Evolutionary conservation across 1,140 invertebrate species (phyloP), one percentile per base, ranked within the genome.

Genomic region (Psix sp.): DNA sequence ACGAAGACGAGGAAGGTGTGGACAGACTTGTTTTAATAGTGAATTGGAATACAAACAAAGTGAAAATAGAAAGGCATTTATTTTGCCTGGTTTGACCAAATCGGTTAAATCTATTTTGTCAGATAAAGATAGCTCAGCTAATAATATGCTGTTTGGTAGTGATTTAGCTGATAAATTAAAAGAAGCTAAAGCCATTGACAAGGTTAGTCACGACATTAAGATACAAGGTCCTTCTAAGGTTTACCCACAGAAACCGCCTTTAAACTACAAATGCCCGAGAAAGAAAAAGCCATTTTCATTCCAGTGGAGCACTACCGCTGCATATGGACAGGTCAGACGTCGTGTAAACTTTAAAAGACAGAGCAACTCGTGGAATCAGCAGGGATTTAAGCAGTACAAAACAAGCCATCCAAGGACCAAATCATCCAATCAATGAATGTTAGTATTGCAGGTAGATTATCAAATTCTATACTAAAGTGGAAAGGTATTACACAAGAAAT

Each of bases 381-480:
- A 29, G 21, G 14, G 7, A 7, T 24, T 24, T 24, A 45, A 9
- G 0, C 5, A 4, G n/a, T 13, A n/a, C 7, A 3, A 24, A 24
- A 24, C 31, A 35, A 35, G 11, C 31, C 3, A 35, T 3, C 31
- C 31, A 35, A 13, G 3, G 11, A 4, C 13, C 31, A n/a, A 35
- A 35, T n/a, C 4, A 13, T 3, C 3, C 3, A 0, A 24, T n/a
- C n/a, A 49, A 5, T 49, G 10, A 49, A 31, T 36, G 46, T 48
- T 18, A 0, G 10, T 9, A 26, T 43, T 6, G 68, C 74, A 6
- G 51, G 63, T 10, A 36, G 62, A 21, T 21, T 72, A 26, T 42
- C 16, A 20, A 15, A 18, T 5, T 67, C 57, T 35, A n/a, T 48
- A 14, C 29, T 54, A n/a, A 43, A 49, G 7, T 76, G 67, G 67